These are phyloP conservation scores for Peromyscus aztecus DNA, from an alignment of 2,797 vertebrate genomes.

Conservation along the genomic window DNA sequence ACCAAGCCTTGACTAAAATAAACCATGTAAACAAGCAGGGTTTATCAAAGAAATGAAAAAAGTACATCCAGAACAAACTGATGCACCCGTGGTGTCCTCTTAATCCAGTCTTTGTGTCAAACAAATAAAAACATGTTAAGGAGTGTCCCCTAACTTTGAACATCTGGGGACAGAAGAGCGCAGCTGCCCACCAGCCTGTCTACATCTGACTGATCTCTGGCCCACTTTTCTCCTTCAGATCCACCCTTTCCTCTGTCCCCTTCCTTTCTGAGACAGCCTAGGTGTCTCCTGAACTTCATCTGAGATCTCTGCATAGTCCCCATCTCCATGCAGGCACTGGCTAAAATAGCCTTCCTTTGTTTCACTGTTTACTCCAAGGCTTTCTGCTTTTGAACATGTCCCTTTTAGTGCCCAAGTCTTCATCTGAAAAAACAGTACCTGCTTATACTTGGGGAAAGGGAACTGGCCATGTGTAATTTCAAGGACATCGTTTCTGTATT, in stretches of 20 bases:
- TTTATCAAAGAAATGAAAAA: conserved; percentile 31
- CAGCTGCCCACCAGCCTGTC: conserved; percentile 78
- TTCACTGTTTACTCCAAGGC: conserved; percentile 65
- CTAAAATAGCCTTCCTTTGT: conserved; percentile 64
- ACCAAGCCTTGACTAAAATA: neutral
- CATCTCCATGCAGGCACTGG: conserved; percentile 64
- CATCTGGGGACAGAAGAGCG: conserved; percentile 67
- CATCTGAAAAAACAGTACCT: neutral
- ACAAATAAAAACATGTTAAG: conserved; percentile 53
- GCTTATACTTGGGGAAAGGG: conserved; percentile 58
- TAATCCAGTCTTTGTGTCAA: conserved; percentile 68
- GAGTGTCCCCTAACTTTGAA: conserved; percentile 76
- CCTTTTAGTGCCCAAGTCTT: conserved; percentile 40
- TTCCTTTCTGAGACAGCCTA: conserved; percentile 71
- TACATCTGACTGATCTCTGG: conserved; percentile 80
- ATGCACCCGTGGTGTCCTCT: conserved; percentile 34
- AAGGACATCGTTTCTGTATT: conserved; percentile 63
- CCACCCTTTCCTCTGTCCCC: conserved; percentile 68
- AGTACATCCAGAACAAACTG: neutral
- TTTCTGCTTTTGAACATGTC: conserved; percentile 67
- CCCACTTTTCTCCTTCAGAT: conserved; percentile 67
- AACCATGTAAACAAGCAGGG: neutral
- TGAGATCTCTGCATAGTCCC: conserved; percentile 67
- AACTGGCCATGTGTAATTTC: conserved; percentile 42
- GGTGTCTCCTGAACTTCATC: conserved; percentile 81